Percentiles rank a stretch among this genome's conserved stretches.
Conservation (phyloP, 2,797 vertebrate species). For the Peromyscus nudipes region DNA sequence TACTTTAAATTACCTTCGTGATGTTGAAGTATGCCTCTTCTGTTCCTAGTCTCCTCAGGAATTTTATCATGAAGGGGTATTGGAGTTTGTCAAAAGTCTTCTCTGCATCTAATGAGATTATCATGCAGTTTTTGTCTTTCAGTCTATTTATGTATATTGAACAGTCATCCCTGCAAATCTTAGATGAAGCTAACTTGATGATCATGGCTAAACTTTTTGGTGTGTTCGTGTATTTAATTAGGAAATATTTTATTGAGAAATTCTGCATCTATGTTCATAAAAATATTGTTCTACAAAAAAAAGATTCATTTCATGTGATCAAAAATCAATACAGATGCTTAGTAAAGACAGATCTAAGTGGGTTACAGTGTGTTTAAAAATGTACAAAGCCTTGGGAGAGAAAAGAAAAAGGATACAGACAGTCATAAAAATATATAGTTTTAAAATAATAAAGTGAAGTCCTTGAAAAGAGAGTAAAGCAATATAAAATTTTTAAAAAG, state of each 20-base stretch:
- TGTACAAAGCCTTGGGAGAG: too few species aligned
- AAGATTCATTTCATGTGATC: too few species aligned
- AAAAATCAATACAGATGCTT: too few species aligned
- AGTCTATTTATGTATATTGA: neutral
- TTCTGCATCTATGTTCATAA: neutral
- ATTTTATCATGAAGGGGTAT: neutral
- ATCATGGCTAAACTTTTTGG: neutral
- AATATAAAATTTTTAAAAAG: too few species aligned
- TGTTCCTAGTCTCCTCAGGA: neutral
- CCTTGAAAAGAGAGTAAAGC: too few species aligned
- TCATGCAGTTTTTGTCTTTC: neutral
- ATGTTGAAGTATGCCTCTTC: neutral
- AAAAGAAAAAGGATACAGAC: too few species aligned
- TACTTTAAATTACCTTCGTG: neutral
- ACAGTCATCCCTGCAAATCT: neutral
- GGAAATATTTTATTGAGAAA: neutral
- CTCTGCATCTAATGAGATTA: neutral
- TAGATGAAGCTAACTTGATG: neutral
- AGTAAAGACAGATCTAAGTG: too few species aligned
- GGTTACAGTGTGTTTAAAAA: too few species aligned
- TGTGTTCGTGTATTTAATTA: neutral
- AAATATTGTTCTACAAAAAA: neutral
- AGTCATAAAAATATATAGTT: too few species aligned
- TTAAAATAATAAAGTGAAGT: too few species aligned
- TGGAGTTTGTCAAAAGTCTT: neutral